A percentile compares a stretch with the other conserved stretches of the same genome.
phyloP scores from a whole-genome alignment of 2,888 invertebrate species.

The Acleris cristana region DNA sequence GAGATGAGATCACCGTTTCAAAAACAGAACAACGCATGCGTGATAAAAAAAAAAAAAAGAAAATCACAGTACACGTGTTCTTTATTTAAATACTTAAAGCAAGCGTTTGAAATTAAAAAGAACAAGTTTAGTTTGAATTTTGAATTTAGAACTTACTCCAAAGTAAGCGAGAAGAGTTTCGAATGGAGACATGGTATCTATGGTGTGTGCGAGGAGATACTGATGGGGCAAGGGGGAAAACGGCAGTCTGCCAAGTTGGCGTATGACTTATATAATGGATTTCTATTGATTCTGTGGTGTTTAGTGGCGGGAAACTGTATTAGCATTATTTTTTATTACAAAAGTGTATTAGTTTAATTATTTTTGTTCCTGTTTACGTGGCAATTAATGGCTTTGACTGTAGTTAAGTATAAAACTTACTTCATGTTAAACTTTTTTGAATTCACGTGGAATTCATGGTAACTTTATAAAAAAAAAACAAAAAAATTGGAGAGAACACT shows the following conservation, averaged over 20 bases:
- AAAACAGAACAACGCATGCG: constrained; percentile 49
- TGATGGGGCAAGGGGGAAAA: constrained; percentile 47
- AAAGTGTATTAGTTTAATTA: background rate
- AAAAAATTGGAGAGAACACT: too few species aligned
- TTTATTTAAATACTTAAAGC: constrained; percentile 2
- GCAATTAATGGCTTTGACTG: too few species aligned
- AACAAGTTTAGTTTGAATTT: background rate
- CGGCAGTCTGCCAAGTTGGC: constrained; percentile 66
- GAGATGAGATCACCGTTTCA: constrained; percentile 47
- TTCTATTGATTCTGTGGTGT: constrained; percentile 18
- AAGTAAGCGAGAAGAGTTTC: constrained; percentile 58
- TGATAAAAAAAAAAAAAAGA: constrained; percentile 25
- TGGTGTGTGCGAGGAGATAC: constrained; percentile 56
- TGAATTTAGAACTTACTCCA: constrained; percentile 60
- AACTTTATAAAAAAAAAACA: too few species aligned
- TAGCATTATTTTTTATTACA: background rate
- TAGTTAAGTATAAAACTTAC: too few species aligned
- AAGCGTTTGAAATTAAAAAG: background rate
- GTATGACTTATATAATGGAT: constrained; percentile 29
- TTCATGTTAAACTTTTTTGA: too few species aligned
- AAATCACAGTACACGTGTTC: constrained; percentile 11
- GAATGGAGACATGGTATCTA: constrained; percentile 64
- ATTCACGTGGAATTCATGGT: too few species aligned
- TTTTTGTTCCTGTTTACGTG: background rate
- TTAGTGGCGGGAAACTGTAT: background rate